A percentile compares a stretch with the other conserved stretches of the same genome.
Evolutionary conservation across 2,113 vertebrate species (phyloP).

Genomic region (Ellobius talpinus): DNA sequence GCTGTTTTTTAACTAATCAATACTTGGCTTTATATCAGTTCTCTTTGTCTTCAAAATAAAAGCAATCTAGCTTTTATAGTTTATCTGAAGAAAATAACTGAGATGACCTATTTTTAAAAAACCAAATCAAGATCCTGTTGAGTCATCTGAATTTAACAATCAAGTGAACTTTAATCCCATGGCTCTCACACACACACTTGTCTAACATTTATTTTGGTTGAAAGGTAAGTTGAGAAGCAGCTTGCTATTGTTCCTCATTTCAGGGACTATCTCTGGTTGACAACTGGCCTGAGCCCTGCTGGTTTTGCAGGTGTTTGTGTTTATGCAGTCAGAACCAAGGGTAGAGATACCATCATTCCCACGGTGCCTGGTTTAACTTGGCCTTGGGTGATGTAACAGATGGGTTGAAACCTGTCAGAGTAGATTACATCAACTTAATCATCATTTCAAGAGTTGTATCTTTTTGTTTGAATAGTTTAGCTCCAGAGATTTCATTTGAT

Average conservation of each 20-base stretch:
- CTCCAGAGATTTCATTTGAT: constrained; percentile 55
- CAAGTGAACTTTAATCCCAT: background rate
- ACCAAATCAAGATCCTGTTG: background rate
- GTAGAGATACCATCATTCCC: constrained; percentile 68
- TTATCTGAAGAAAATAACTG: constrained; percentile 18
- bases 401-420: constrained; percentile 56
- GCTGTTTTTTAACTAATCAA: background rate
- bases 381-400: constrained; percentile 68
- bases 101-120: background rate
- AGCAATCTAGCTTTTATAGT: background rate
- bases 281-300: constrained; percentile 19
- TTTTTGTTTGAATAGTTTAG: constrained; percentile 49
- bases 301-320: constrained; percentile 55
- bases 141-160: background rate
- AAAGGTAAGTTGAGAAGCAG: constrained; percentile 14
- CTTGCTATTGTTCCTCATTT: background rate
- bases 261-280: constrained; percentile 44
- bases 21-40: background rate
- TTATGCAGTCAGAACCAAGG: constrained; percentile 65
- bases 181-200: background rate
- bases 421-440: constrained; percentile 54
- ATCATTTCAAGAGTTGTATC: constrained; percentile 75
- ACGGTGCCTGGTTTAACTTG: constrained; percentile 66
- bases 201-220: background rate
- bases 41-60: background rate